Base-by-base conservation (phyloP, 2,888 invertebrate genomes). In the Sympetrum striolatum region DNA sequence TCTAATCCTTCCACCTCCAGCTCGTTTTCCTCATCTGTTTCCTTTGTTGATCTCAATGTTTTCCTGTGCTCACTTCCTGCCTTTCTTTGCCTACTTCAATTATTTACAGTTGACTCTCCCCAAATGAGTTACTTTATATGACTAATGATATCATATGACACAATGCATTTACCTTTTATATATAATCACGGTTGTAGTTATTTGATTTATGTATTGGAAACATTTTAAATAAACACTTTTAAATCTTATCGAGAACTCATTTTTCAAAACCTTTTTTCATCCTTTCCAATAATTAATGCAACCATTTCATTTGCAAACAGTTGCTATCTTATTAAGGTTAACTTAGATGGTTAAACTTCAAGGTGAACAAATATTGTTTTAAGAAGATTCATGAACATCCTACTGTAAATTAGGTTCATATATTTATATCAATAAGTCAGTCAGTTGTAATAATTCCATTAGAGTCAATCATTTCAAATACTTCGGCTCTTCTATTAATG, bases 21-120 rank as follows among this genome's bases (percentile, higher is more conserved):
- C 93, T 0, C 94, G 94, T 91, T 97, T 97, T 92, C 98, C 99
- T 0, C 97, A 98, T 94, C 93, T 99, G 64, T 98, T 96, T 94
- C 95, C 98, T 0, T 94, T 99, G 82, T 93, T 98, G 39, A 96
- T 98, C 91, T 97, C 98, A 0, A 94, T 96, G 12, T 98, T 96
- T 94, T 97, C 97, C 14, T 99, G 97, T 94, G 93, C 94, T 2
- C 98, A 98, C 95, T 98, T 98, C 93, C 91, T 96, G 6, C 93
- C 95, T 60, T 97, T 97, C 93, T 96, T 96, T 92, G 91, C 96
- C 10, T 98, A 97, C 94, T 97, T 97, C 92, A 96, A 96, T 94
- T 95, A 95, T 92, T 95, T 95, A 92, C 97, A 97, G 93, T 94
- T 96, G 82, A 80, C 81, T 18, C 58, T 91, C 25, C 81, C 90